Conservation (phyloP, 2,797 vertebrate genomes). For the Arrhamphus sclerolepis region DNA sequence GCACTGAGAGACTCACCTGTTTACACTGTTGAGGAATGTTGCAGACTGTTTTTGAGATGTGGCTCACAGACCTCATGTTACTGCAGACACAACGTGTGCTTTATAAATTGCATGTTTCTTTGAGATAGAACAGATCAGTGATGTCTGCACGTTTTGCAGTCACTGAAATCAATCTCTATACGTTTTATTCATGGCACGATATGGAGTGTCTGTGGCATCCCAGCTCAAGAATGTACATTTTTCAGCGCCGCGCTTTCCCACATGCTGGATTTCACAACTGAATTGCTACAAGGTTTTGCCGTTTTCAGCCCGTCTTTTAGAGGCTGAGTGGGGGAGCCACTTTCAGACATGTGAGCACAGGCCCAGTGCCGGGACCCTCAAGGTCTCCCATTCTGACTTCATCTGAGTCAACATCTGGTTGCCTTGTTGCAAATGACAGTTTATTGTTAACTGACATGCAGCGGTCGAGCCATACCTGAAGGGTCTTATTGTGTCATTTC, state of each 20-base stretch:
- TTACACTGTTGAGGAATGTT: too few relatives aligned
- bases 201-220: not conserved
- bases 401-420: conserved; percentile 73
- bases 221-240: conserved; percentile 16
- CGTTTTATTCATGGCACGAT: not conserved
- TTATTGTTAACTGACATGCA: conserved; percentile 52
- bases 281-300: conserved; percentile 5
- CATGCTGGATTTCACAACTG: conserved; percentile 22
- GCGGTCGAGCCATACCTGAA: conserved; percentile 26
- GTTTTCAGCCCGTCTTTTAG: conserved; percentile 19
- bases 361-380: conserved; percentile 46
- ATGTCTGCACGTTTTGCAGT: too few relatives aligned
- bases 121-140: too few relatives aligned
- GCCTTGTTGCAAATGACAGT: conserved; percentile 43
- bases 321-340: not conserved
- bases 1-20: not conserved
- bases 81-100: conserved; percentile 4
- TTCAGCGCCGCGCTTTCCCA: conserved; percentile 12
- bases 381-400: conserved; percentile 53
- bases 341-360: conserved; percentile 57
- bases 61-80: conserved; percentile 5
- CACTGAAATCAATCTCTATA: too few relatives aligned
- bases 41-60: too few relatives aligned
- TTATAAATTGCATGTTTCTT: too few relatives aligned
- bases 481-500: not conserved